Evolutionary conservation across 2,797 vertebrate genomes (phyloP).

Genomic region (Vespertilio murinus): DNA sequence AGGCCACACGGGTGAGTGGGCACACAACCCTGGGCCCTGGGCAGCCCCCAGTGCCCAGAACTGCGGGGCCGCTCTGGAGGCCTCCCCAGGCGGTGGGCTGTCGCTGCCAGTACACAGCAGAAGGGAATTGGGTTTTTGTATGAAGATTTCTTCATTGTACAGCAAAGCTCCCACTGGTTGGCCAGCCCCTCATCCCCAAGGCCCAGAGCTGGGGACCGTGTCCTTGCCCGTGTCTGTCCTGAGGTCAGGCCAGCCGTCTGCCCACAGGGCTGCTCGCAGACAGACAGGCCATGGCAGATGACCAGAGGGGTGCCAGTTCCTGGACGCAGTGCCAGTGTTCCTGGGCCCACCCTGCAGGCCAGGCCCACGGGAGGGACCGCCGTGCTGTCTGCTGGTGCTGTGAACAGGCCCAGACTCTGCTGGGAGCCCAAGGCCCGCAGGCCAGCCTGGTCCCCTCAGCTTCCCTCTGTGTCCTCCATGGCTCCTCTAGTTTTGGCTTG

Average conservation of each 20-base stretch:
- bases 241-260: background rate
- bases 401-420: accelerated
- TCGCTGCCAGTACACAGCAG: background rate
- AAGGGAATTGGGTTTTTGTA: background rate
- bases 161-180: background rate
- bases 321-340: background rate
- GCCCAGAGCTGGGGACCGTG: background rate
- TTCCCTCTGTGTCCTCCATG: background rate
- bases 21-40: background rate
- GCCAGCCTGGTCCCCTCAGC: no score
- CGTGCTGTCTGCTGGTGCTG: no score
- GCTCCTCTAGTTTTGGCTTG: background rate
- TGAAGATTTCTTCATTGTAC: background rate
- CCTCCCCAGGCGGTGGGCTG: accelerated
- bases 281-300: background rate
- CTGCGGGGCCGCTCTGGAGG: no score
- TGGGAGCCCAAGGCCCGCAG: background rate
- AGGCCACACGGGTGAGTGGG: slow-evolving; percentile 88
- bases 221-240: background rate
- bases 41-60: background rate
- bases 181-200: background rate
- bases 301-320: background rate
- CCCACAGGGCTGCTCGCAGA: background rate
- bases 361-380: background rate
- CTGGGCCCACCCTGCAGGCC: slow-evolving; percentile 29